Percentiles rank a stretch among this genome's conserved stretches.
phyloP scores from a whole-genome alignment of 2,888 invertebrate genomes.

The Hypselothyrea guttata region DNA sequence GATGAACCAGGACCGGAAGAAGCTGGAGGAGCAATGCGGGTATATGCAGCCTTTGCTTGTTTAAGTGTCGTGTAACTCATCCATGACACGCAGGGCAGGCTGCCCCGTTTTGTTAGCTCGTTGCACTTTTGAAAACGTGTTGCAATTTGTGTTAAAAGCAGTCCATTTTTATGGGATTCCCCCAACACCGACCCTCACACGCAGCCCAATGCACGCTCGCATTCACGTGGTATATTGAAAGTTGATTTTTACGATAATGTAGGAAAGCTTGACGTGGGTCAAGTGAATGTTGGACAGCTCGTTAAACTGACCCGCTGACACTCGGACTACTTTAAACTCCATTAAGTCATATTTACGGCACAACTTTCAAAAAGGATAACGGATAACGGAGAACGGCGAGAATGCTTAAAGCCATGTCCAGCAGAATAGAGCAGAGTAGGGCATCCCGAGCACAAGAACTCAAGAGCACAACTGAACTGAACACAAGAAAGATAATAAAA shows the following conservation, averaged over 20 bases:
- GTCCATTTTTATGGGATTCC: conserved; percentile 47
- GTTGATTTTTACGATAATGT: conserved; percentile 74
- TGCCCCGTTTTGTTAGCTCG: conserved; percentile 52
- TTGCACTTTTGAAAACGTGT: conserved; percentile 64
- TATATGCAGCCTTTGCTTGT: conserved; percentile 6
- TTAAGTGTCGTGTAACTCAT: conserved; percentile 41
- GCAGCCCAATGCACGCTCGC: conserved; percentile 8
- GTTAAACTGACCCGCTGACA: conserved; percentile 49
- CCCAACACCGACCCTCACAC: conserved; percentile 9
- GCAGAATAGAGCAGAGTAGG: conserved; percentile 2
- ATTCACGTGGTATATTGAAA: conserved; percentile 54
- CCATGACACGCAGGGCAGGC: conserved; percentile 42
- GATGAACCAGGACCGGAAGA: too few relatives aligned
- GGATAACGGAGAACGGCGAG: conserved; percentile 39
- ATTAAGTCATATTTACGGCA: conserved; percentile 74
- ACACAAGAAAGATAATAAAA: conserved; percentile 66
- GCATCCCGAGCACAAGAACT: too few relatives aligned
- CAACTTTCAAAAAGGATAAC: conserved; percentile 31
- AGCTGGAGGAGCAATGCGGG: background rate
- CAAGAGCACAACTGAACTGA: conserved; percentile 5
- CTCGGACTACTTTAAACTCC: conserved; percentile 65
- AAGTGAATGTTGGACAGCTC: conserved; percentile 53
- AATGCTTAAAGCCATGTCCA: conserved; percentile 65
- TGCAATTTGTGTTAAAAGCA: conserved; percentile 66
- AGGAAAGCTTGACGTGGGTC: conserved; percentile 61